Evolutionary conservation across 2,797 vertebrate genomes (phyloP).

Genomic region (Thripadectes ignobilis): DNA sequence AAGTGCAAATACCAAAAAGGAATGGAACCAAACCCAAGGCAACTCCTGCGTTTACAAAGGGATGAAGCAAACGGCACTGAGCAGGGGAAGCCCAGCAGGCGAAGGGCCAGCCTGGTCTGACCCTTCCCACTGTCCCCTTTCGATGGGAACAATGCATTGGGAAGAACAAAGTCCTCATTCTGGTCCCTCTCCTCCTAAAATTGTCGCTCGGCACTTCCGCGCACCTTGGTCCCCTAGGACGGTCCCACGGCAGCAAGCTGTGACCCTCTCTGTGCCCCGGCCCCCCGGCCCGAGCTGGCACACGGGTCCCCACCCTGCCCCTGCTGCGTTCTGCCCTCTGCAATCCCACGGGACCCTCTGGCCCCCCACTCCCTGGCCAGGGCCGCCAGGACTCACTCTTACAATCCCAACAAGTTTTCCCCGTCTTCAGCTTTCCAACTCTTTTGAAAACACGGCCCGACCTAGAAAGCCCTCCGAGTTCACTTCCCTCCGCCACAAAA

Average conservation of each 20-base stretch:
- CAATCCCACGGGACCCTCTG: neutral
- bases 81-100: neutral
- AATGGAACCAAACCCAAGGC: neutral
- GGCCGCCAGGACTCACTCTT: neutral
- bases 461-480: neutral
- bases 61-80: neutral
- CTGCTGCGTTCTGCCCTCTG: neutral
- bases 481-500: neutral
- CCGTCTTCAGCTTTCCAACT: neutral
- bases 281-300: neutral
- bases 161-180: neutral
- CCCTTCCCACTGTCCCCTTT: neutral
- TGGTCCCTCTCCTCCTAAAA: neutral
- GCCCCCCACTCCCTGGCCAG: neutral
- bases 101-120: neutral
- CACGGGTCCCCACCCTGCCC: neutral
- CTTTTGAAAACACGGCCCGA: neutral
- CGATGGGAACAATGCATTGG: fast-evolving
- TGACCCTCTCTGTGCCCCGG: neutral
- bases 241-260: neutral
- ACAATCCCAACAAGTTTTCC: neutral
- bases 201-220: neutral
- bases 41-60: neutral
- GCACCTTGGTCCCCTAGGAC: neutral
- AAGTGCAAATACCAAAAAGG: neutral